Percentiles rank a stretch among this genome's conserved stretches.
phyloP scores from a whole-genome alignment of 2,797 vertebrate species.

The Galago senegalensis region DNA sequence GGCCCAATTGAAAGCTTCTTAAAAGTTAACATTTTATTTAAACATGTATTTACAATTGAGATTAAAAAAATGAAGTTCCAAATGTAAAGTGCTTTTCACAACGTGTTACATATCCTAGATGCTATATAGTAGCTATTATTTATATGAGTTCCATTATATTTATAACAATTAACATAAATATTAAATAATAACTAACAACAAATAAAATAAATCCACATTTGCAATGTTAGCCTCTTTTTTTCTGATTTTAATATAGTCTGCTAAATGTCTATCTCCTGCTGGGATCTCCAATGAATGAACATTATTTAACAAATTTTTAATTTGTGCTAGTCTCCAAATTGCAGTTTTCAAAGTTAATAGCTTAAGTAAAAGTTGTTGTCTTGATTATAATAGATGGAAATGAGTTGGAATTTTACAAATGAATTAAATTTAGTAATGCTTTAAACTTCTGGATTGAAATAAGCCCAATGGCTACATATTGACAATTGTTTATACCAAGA shows the following conservation, averaged over 20 bases:
- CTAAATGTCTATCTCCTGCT: background rate
- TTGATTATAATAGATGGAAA: conserved; percentile 6
- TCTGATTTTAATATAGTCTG: background rate
- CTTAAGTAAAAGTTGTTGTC: conserved; percentile 32
- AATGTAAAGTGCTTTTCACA: background rate
- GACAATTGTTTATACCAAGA: background rate
- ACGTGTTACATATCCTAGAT: background rate
- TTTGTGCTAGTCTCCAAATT: background rate
- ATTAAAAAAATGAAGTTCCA: background rate
- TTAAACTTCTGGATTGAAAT: conserved; percentile 20
- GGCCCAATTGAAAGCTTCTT: background rate
- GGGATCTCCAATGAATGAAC: background rate
- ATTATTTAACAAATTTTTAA: conserved; percentile 29
- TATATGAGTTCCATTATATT: background rate
- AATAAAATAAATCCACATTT: conserved; percentile 12
- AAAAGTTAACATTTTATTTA: background rate
- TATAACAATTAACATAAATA: conserved; percentile 17
- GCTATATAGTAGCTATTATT: background rate
- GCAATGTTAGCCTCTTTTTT: background rate
- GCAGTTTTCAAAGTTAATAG: conserved; percentile 48
- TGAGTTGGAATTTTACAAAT: conserved; percentile 36
- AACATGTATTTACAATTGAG: background rate
- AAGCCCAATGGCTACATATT: background rate
- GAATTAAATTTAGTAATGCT: conserved; percentile 7
- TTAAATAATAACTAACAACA: background rate